phyloP scores from a whole-genome alignment of 2,797 vertebrate genomes.

The Sebastes taczanowskii region DNA sequence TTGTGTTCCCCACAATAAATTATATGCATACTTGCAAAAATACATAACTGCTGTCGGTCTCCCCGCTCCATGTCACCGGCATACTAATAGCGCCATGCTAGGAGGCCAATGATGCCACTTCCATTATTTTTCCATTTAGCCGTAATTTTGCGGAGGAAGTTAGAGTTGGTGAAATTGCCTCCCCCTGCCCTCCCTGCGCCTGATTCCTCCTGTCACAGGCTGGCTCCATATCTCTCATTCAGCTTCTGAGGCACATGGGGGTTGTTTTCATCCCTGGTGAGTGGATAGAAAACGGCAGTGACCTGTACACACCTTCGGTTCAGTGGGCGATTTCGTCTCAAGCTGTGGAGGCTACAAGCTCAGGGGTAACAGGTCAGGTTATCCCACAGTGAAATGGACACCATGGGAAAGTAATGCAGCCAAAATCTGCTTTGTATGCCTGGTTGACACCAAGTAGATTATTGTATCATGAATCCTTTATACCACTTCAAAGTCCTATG shows the following conservation, averaged over 20 bases:
- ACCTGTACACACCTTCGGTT: constrained; percentile 73
- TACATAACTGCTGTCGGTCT: constrained; percentile 95
- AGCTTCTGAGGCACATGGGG: constrained; percentile 46
- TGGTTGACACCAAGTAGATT: constrained; percentile 21
- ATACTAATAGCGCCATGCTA: constrained; percentile 90
- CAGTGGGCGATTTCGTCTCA: constrained; percentile 67
- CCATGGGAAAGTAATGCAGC: constrained; percentile 48
- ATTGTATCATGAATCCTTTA: constrained; percentile 4
- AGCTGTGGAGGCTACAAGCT: constrained; percentile 55
- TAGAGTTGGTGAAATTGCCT: constrained; percentile 70
- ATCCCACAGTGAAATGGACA: constrained; percentile 65
- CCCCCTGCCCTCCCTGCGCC: constrained; percentile 26
- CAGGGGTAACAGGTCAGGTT: constrained; percentile 59
- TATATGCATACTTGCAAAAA: constrained; percentile 99
- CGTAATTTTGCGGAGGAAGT: constrained; percentile 76
- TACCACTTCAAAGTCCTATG: background rate
- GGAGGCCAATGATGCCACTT: constrained; percentile 77
- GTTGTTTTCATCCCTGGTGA: constrained; percentile 68
- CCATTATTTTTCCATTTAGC: constrained; percentile 80
- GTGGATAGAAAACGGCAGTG: constrained; percentile 73
- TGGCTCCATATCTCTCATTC: constrained; percentile 45
- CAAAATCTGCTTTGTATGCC: constrained; percentile 27
- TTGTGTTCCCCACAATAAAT: constrained; percentile 99
- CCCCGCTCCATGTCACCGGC: constrained; percentile 88
- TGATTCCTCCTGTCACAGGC: constrained; percentile 46